These are phyloP conservation scores for Donacobius atricapilla DNA, from an alignment of 2,113 vertebrate species.

Conservation along the genomic window DNA sequence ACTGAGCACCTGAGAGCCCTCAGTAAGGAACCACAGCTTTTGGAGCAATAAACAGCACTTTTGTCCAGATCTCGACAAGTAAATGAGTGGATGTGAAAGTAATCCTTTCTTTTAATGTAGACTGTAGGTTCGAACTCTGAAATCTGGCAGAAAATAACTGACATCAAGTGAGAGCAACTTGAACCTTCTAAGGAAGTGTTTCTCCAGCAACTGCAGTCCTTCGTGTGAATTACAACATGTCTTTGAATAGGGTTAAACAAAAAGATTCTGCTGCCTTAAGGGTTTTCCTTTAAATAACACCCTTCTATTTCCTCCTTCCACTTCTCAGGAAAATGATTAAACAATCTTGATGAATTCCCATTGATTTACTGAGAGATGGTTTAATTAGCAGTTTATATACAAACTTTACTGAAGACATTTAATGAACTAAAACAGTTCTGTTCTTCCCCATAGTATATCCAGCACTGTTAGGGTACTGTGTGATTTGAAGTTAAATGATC, in stretches of 20 bases:
- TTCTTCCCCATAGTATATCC: not conserved
- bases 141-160: not conserved
- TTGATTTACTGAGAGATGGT: not conserved
- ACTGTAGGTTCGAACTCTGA: not conserved
- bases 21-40: not conserved
- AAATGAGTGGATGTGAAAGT: not conserved
- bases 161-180: not conserved
- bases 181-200: not conserved
- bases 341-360: not conserved
- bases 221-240: not conserved
- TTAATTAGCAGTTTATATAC: not conserved
- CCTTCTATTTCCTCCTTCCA: not conserved
- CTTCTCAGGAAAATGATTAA: not conserved
- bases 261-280: not conserved
- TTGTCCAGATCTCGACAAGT: not conserved
- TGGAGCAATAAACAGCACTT: not conserved
- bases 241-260: not conserved
- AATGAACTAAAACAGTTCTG: not conserved
- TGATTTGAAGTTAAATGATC: not conserved
- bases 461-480: not conserved
- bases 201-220: not conserved
- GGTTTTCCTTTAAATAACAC: not conserved
- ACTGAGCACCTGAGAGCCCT: not conserved
- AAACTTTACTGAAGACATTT: not conserved
- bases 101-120: not conserved